These are phyloP conservation scores for Polyommatus iphigenia DNA, from an alignment of 2,888 invertebrate species.

Conservation along the genomic window DNA sequence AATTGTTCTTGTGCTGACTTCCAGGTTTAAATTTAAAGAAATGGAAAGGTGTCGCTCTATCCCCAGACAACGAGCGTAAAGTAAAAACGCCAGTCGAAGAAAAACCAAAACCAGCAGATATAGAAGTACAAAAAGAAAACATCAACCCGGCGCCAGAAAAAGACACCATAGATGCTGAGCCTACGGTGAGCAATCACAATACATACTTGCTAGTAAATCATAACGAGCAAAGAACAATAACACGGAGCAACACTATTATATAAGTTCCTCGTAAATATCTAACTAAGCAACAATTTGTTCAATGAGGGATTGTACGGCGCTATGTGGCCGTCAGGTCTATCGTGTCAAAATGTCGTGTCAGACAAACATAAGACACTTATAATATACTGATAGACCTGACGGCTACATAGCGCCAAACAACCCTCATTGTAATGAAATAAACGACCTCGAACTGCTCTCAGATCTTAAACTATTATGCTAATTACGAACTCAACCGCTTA, in stretches of 20 bases:
- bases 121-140: slow-evolving; percentile 67
- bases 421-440: background rate
- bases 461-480: slow-evolving; percentile 5
- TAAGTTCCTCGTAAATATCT: no score
- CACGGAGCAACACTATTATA: no score
- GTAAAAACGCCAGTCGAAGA: slow-evolving; percentile 52
- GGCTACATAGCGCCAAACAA: no score
- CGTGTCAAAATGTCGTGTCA: no score
- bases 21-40: slow-evolving; percentile 83
- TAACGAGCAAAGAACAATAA: no score
- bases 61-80: slow-evolving; percentile 82
- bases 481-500: background rate
- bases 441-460: background rate
- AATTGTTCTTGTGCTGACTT: slow-evolving; percentile 24
- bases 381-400: no score
- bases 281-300: no score
- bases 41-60: slow-evolving; percentile 88
- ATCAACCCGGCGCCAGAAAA: slow-evolving; percentile 60
- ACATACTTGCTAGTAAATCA: no score
- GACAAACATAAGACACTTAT: no score
- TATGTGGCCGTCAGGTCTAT: no score
- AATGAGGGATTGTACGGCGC: no score
- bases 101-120: slow-evolving; percentile 47
- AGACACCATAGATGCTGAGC: slow-evolving; percentile 60
- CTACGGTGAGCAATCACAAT: slow-evolving; percentile 57